Percentiles rank a stretch among this genome's conserved stretches.
phyloP scores from a whole-genome alignment of 2,113 vertebrate species.

The Austrofundulus limnaeus region DNA sequence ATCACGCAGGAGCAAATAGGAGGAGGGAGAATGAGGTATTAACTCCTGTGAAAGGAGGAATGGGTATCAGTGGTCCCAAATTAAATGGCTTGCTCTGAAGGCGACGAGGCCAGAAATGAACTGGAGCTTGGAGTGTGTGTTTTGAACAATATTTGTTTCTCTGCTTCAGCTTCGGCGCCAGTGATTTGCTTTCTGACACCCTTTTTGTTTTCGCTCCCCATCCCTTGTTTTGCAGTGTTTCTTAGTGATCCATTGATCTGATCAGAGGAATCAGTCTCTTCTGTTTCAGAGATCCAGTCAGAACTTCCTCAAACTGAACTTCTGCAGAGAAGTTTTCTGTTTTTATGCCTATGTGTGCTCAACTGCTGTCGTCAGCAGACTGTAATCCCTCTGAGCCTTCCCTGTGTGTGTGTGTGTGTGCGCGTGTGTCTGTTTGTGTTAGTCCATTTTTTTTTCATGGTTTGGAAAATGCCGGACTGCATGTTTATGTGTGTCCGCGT shows the following conservation, averaged over 20 bases:
- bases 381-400: constrained; percentile 96
- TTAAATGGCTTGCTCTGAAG: constrained; percentile 63
- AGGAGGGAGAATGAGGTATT: constrained; percentile 70
- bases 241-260: background rate
- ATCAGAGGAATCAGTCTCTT: constrained; percentile 14
- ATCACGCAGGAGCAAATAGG: constrained; percentile 58
- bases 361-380: constrained; percentile 96
- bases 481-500: constrained; percentile 83
- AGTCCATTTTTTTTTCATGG: constrained; percentile 62
- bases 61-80: constrained; percentile 60
- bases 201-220: background rate
- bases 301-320: constrained; percentile 69
- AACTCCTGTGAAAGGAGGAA: constrained; percentile 70
- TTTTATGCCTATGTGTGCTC: constrained; percentile 76
- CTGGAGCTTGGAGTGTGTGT: constrained; percentile 36
- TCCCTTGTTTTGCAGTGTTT: background rate
- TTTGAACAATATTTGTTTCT: constrained; percentile 50
- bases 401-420: constrained; percentile 55
- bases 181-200: background rate
- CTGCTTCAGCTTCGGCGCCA: constrained; percentile 1
- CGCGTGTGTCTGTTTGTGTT: constrained; percentile 64
- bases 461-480: constrained; percentile 86
- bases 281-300: constrained; percentile 42
- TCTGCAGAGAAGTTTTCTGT: constrained; percentile 68
- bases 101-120: constrained; percentile 65